Evolutionary conservation across 2,113 vertebrate species (phyloP).

Genomic region (Melozone crissalis): DNA sequence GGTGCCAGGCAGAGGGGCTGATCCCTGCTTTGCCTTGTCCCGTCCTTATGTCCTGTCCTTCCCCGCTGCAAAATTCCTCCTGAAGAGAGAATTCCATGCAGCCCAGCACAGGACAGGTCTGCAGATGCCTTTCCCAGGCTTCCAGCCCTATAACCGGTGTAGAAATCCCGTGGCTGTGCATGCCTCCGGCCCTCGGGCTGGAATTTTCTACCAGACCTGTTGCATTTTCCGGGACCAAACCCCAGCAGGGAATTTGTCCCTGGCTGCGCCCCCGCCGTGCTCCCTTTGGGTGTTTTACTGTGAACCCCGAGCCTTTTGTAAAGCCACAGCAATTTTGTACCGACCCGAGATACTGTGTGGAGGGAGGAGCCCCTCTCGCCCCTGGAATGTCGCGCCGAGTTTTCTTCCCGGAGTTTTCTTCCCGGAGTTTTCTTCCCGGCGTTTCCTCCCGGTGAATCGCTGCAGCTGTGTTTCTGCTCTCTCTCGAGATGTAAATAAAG

Average conservation of each 20-base stretch:
- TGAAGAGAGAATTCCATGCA: not conserved
- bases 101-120: not conserved
- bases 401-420: not conserved
- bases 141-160: fast-evolving
- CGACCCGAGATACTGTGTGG: not conserved
- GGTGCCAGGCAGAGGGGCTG: not conserved
- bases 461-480: not conserved
- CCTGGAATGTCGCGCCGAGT: not conserved
- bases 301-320: slow-evolving; percentile 33
- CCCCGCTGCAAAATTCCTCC: not conserved
- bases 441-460: not conserved
- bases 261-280: not conserved
- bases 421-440: not conserved
- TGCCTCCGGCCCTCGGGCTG: not conserved
- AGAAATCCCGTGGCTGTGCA: not conserved
- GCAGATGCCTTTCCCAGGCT: not conserved
- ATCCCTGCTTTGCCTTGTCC: not conserved
- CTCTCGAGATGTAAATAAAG: slow-evolving; percentile 55
- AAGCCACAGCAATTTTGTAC: slow-evolving; percentile 10
- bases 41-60: not conserved
- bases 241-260: not conserved
- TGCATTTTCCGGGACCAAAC: slow-evolving; percentile 26
- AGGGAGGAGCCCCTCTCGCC: not conserved
- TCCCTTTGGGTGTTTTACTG: slow-evolving; percentile 34
- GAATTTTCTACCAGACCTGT: not conserved